Conservation (phyloP, 2,888 invertebrate species). For the Polydrusus pterygomalis region DNA sequence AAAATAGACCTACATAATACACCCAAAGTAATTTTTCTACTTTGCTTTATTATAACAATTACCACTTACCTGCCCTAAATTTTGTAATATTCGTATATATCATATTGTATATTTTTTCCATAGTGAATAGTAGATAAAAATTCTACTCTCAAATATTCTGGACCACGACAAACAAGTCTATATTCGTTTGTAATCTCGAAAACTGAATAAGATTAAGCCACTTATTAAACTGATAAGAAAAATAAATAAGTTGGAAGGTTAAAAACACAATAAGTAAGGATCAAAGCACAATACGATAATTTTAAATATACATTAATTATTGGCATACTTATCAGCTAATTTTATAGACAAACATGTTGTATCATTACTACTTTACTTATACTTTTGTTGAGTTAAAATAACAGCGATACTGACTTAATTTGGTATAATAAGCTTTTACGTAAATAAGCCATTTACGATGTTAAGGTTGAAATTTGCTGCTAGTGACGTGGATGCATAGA, state of each 20-base stretch:
- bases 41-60: background rate
- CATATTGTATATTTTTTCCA: constrained; percentile 5
- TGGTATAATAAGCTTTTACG: constrained; percentile 14
- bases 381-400: constrained; percentile 52
- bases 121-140: background rate
- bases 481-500: constrained; percentile 26
- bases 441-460: constrained; percentile 19
- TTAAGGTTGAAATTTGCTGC: constrained; percentile 26
- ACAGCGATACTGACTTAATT: constrained; percentile 43
- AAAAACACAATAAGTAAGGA: constrained; percentile 49
- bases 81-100: background rate
- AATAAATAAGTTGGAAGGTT: constrained; percentile 49
- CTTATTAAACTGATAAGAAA: constrained; percentile 50
- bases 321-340: constrained; percentile 48
- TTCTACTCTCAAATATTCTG: background rate
- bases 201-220: constrained; percentile 47
- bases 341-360: constrained; percentile 49
- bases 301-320: constrained; percentile 51
- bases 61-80: constrained; percentile 6
- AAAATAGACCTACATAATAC: too few species aligned
- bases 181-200: constrained; percentile 49
- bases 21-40: too few species aligned
- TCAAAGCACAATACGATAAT: constrained; percentile 55
- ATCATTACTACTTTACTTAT: constrained; percentile 15
- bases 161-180: constrained; percentile 44